Evolutionary conservation across 2,888 invertebrate species (phyloP).

Genomic region (Epinotia brunnichana): DNA sequence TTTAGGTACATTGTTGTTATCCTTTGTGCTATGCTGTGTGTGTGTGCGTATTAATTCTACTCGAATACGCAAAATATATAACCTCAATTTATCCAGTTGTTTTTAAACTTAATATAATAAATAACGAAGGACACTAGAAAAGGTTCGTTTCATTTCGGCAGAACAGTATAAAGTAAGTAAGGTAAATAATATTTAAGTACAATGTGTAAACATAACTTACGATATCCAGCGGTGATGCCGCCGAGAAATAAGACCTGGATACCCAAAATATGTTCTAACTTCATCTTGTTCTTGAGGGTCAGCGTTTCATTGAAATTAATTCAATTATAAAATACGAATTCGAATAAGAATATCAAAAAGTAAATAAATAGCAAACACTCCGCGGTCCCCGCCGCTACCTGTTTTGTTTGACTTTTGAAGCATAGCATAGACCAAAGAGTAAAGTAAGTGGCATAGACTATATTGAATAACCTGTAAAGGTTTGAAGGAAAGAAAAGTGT

Average conservation of each 20-base stretch:
- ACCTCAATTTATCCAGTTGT: background rate
- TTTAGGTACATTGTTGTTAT: conserved; percentile 13
- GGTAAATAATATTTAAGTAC: background rate
- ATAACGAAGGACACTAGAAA: background rate
- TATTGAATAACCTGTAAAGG: no score
- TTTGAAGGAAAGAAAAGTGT: background rate
- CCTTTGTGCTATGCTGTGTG: background rate
- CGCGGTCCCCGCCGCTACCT: background rate
- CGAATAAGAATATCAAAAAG: background rate
- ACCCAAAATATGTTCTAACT: conserved; percentile 51
- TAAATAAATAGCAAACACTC: background rate
- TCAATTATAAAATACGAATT: background rate
- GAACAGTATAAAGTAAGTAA: background rate
- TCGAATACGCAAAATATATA: background rate
- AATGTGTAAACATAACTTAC: conserved; percentile 19
- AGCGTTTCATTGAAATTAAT: background rate
- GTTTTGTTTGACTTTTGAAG: background rate
- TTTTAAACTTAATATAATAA: background rate
- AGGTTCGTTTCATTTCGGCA: background rate
- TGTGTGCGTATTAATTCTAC: no score
- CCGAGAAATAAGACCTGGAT: conserved; percentile 59
- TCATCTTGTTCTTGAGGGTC: conserved; percentile 31
- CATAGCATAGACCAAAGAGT: no score
- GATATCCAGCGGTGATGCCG: conserved; percentile 58
- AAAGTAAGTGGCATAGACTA: no score